Evolutionary conservation across 2,797 vertebrate genomes (phyloP).

Genomic region (Chromis chromis): DNA sequence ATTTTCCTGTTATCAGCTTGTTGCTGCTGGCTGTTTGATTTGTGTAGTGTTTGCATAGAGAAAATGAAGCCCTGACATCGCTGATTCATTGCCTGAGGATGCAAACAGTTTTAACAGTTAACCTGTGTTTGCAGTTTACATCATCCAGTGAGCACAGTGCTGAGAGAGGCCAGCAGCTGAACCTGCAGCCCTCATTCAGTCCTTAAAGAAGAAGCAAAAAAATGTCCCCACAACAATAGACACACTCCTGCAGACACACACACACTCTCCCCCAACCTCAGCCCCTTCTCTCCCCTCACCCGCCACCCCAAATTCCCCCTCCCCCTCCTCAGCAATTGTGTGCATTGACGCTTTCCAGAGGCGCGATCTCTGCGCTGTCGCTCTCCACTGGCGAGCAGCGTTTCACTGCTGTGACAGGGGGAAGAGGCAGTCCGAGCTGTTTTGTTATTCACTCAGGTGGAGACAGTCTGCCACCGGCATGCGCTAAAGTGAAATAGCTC

Average conservation of each 20-base stretch:
- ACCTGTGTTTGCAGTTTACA: constrained; percentile 1
- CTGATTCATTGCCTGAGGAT: constrained; percentile 25
- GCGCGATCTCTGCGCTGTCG: constrained; percentile 51
- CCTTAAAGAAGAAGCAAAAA: constrained; percentile 33
- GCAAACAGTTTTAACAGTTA: constrained; percentile 38
- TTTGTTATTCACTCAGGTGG: constrained; percentile 29
- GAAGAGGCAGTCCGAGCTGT: constrained; percentile 22
- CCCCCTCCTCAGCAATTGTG: constrained; percentile 75
- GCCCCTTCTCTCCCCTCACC: constrained; percentile 33
- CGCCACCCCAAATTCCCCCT: constrained; percentile 64
- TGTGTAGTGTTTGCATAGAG: constrained; percentile 50
- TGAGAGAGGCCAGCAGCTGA: constrained; percentile 64
- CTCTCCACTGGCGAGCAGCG: constrained; percentile 52
- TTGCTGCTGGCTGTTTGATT: constrained; percentile 19
- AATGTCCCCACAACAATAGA: constrained; percentile 76
- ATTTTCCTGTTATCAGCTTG: constrained; percentile 4
- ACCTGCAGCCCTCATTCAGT: constrained; percentile 64
- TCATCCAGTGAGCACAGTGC: constrained; percentile 35
- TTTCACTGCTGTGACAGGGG: constrained; percentile 57
- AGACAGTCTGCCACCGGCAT: constrained; percentile 41
- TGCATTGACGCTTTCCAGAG: constrained; percentile 80
- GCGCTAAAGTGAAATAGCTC: constrained; percentile 38
- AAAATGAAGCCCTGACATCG: constrained; percentile 1
- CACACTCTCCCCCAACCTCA: constrained; percentile 67
- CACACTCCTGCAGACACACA: constrained; percentile 71